phyloP scores from a whole-genome alignment of 2,113 vertebrate genomes.

The Plotosus lineatus region DNA sequence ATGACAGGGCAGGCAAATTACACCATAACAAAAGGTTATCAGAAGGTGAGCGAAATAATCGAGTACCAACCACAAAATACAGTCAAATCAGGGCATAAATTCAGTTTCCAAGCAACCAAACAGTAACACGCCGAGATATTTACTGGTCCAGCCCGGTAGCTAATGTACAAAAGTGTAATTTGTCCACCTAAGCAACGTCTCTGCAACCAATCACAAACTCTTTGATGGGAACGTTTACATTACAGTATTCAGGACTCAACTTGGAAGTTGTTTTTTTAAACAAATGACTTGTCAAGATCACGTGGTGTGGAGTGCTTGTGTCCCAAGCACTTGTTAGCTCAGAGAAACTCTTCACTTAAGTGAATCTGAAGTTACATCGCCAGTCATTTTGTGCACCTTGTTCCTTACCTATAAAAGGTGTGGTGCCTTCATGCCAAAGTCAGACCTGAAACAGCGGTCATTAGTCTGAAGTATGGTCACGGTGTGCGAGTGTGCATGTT shows the following conservation, averaged over 20 bases:
- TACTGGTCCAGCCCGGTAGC: neutral
- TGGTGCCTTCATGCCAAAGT: constrained; percentile 10
- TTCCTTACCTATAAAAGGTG: neutral
- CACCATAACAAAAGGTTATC: too few relatives aligned
- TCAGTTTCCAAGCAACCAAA: neutral
- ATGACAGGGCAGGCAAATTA: too few relatives aligned
- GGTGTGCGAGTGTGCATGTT: neutral
- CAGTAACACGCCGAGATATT: neutral
- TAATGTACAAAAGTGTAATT: neutral
- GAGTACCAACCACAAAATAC: neutral
- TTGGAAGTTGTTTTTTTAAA: neutral
- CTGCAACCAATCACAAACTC: neutral
- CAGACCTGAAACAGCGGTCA: neutral
- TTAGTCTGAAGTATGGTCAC: neutral
- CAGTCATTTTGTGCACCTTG: neutral
- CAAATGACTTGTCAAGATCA: too few relatives aligned
- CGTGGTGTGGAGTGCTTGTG: neutral
- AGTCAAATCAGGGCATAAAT: neutral
- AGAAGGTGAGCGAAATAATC: too few relatives aligned
- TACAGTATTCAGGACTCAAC: neutral
- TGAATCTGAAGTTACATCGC: neutral
- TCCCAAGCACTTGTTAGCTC: neutral
- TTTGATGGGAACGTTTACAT: neutral
- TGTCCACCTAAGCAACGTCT: neutral
- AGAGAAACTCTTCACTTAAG: neutral